Conservation (phyloP, 2,113 vertebrate species). For the Xyliphius kryptos region DNA sequence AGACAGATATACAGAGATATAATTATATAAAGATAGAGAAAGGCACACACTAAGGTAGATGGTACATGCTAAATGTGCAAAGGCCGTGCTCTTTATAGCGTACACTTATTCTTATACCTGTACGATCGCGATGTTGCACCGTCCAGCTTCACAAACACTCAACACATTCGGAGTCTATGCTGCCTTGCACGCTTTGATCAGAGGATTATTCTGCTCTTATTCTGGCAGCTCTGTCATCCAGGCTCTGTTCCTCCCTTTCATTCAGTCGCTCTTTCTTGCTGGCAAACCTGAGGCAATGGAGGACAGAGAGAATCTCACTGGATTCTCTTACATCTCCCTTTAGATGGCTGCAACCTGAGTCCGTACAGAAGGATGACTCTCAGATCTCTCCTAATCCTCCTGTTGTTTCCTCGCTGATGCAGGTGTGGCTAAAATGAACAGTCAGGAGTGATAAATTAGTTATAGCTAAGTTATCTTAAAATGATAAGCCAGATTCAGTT, state of each 20-base stretch:
- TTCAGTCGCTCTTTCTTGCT: conserved; percentile 40
- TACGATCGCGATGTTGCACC: too few relatives aligned
- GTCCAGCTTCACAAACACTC: too few relatives aligned
- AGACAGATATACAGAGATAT: too few relatives aligned
- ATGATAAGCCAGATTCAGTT: too few relatives aligned
- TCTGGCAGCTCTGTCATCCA: conserved; percentile 36
- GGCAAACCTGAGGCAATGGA: conserved; percentile 52
- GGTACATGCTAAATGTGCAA: too few relatives aligned
- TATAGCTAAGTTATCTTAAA: too few relatives aligned
- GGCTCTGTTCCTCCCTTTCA: conserved; percentile 43
- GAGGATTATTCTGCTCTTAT: conserved; percentile 43
- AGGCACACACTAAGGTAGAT: too few relatives aligned
- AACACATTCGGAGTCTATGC: too few relatives aligned
- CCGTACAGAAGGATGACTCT: conserved; percentile 37
- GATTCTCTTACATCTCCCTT: conserved; percentile 53
- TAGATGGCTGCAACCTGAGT: conserved; percentile 51
- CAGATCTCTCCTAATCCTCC: conserved; percentile 36
- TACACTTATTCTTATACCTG: too few relatives aligned
- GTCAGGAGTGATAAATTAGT: too few relatives aligned
- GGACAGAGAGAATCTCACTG: conserved; percentile 29
- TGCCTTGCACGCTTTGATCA: conserved; percentile 42
- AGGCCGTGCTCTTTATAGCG: too few relatives aligned
- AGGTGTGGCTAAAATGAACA: conserved; percentile 4
- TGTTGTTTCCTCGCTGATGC: conserved; percentile 22
- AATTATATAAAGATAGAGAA: too few relatives aligned